Evolutionary conservation across 2,888 invertebrate genomes (phyloP).

Genomic region (Monochamus alternatus): DNA sequence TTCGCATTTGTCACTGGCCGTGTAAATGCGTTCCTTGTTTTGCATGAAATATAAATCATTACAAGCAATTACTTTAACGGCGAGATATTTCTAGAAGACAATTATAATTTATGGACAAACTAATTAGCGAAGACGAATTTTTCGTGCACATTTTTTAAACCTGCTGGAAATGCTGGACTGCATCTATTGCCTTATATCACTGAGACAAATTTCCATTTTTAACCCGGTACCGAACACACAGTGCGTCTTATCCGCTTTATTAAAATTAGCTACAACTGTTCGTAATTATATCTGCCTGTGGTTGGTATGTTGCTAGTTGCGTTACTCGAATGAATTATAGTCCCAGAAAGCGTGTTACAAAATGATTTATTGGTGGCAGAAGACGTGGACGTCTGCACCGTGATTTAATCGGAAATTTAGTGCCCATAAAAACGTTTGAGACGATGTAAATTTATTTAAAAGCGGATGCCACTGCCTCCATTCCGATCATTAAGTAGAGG

Average conservation of each 20-base stretch:
- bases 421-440: conserved; percentile 11
- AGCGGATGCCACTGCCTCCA: not conserved
- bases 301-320: conserved; percentile 16
- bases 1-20: too few relatives aligned
- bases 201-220: conserved; percentile 21
- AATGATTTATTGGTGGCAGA: conserved; percentile 18
- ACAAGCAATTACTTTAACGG: too few relatives aligned
- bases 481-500: not conserved
- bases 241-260: conserved; percentile 16
- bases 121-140: not conserved
- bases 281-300: conserved; percentile 32
- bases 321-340: conserved; percentile 19
- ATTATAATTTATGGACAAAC: too few relatives aligned
- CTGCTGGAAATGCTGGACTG: too few relatives aligned
- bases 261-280: conserved; percentile 35
- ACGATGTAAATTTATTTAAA: conserved; percentile 17
- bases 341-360: conserved; percentile 2
- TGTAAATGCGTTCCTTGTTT: too few relatives aligned
- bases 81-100: too few relatives aligned
- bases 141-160: not conserved
- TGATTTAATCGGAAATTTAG: conserved; percentile 18
- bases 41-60: too few relatives aligned
- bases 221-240: not conserved
- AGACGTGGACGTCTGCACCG: conserved; percentile 14
- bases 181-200: too few relatives aligned